These are phyloP conservation scores for Ceriagrion tenellum DNA, from an alignment of 2,888 invertebrate genomes.

Conservation along the genomic window DNA sequence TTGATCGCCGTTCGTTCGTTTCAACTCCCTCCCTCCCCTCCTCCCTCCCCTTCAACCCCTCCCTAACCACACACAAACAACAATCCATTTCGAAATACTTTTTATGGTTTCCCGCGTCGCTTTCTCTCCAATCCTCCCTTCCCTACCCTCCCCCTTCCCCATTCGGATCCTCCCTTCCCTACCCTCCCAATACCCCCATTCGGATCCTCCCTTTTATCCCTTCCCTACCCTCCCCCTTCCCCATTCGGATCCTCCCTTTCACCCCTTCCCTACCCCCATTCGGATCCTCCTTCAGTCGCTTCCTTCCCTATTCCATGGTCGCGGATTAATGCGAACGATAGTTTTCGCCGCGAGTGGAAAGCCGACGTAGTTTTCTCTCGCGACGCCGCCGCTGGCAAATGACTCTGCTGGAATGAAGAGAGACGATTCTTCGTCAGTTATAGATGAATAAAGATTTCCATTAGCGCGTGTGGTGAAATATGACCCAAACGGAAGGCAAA, in stretches of 20 bases:
- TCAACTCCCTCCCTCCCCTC: background rate
- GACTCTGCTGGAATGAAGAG: too few species aligned
- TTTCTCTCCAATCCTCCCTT: background rate
- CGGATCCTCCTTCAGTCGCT: background rate
- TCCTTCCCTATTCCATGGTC: too few species aligned
- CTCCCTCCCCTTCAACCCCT: background rate
- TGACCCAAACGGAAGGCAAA: too few species aligned
- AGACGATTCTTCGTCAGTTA: too few species aligned
- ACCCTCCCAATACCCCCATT: background rate
- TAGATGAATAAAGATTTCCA: too few species aligned
- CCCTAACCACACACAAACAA: background rate
- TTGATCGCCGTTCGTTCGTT: too few species aligned
- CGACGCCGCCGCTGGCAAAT: too few species aligned
- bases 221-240: background rate
- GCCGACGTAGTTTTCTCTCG: too few species aligned
- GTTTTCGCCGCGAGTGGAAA: too few species aligned
- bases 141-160: background rate
- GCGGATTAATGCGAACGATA: too few species aligned
- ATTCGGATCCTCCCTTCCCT: background rate
- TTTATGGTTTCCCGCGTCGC: background rate
- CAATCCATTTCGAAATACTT: background rate
- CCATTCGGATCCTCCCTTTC: too few species aligned
- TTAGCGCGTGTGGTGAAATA: too few species aligned
- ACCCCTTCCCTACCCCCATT: background rate
- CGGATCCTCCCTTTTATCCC: background rate